These are phyloP conservation scores for Sphaeridia pumilis DNA, from an alignment of 2,888 invertebrate genomes.

Conservation along the genomic window DNA sequence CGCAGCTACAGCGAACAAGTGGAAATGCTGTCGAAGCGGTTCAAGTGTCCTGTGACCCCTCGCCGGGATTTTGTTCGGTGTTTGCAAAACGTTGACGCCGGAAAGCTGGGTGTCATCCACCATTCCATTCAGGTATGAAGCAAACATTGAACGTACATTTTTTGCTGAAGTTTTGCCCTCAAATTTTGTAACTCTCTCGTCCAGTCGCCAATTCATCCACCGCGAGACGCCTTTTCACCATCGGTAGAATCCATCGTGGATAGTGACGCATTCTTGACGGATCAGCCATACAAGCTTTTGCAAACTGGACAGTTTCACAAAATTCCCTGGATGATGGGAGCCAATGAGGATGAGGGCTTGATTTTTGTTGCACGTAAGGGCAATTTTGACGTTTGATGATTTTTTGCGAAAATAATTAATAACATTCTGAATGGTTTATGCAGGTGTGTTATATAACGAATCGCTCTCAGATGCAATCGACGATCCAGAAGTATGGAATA, in stretches of 20 bases:
- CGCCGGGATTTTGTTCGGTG: constrained; percentile 1
- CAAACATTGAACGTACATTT: too few species aligned
- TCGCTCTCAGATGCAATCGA: not conserved
- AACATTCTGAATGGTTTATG: too few species aligned
- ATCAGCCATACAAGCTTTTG: constrained; percentile 17
- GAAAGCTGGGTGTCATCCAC: constrained; percentile 5
- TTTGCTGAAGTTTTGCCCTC: too few species aligned
- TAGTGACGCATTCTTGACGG: constrained; percentile 18
- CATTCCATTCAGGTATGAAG: constrained; percentile 9
- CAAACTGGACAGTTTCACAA: constrained; percentile 17
- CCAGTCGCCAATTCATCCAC: constrained; percentile 14
- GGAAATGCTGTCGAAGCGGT: constrained; percentile 4
- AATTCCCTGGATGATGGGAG: constrained; percentile 24
- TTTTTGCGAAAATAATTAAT: too few species aligned
- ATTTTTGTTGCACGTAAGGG: constrained; percentile 13
- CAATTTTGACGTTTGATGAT: not conserved
- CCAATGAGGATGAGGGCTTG: constrained; percentile 23
- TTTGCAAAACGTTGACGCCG: constrained; percentile 3
- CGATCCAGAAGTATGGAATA: constrained; percentile 9
- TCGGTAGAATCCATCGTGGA: constrained; percentile 16
- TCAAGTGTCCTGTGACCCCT: constrained; percentile 1
- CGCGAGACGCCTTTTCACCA: constrained; percentile 12
- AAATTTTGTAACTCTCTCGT: too few species aligned
- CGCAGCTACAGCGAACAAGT: constrained; percentile 9
- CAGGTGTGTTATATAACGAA: constrained; percentile 13